Conservation (phyloP, 1,140 invertebrate species). For the Drosophila tristis region DNA sequence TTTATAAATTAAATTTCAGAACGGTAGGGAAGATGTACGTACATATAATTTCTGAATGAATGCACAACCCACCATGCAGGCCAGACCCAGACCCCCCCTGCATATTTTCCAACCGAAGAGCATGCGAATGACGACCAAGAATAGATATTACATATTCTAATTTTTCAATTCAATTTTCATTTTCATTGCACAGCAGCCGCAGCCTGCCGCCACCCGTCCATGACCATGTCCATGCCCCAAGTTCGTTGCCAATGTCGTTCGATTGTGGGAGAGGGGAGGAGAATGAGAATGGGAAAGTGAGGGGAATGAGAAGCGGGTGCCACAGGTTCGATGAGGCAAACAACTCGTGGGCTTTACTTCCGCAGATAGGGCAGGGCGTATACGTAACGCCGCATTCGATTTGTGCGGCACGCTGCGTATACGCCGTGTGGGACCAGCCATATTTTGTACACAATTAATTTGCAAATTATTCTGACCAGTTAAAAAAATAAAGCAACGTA, state of each 20-base stretch:
- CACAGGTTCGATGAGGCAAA: conserved; percentile 5
- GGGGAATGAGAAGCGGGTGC: no score
- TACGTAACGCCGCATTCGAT: not conserved
- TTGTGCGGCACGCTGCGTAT: not conserved
- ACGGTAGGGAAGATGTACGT: no score
- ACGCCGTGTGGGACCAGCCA: not conserved
- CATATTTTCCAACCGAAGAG: no score
- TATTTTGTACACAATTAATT: conserved; percentile 8
- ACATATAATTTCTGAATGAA: no score
- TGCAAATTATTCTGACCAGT: conserved; percentile 20
- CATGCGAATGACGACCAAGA: no score
- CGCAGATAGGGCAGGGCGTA: not conserved
- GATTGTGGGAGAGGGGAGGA: conserved; percentile 29
- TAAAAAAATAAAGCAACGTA: conserved; percentile 22
- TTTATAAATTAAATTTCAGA: conserved; percentile 4
- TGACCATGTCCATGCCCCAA: conserved; percentile 43
- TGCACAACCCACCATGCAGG: no score
- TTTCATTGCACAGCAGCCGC: not conserved
- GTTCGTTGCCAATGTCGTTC: conserved; percentile 77
- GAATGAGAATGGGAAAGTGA: not conserved
- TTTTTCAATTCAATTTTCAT: conserved; percentile 9
- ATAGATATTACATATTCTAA: not conserved
- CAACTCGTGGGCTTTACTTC: no score
- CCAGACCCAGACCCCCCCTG: no score
- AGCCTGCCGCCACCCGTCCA: not conserved